Evolutionary conservation across 2,888 invertebrate species (phyloP).

Genomic region (Amphipoea lucens): DNA sequence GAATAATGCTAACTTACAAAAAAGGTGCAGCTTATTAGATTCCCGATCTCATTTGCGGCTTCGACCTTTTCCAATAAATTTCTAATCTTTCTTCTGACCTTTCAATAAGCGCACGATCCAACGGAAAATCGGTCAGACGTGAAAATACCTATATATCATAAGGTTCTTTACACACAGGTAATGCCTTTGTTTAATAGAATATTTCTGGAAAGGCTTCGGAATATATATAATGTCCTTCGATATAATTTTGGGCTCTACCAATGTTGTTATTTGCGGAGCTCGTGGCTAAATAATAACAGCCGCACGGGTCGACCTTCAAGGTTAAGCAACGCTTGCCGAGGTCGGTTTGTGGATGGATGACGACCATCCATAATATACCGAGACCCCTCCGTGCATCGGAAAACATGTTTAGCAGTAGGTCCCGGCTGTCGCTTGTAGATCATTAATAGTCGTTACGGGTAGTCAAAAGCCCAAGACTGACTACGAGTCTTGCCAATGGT

Average conservation of each 20-base stretch:
- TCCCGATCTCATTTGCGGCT: constrained; percentile 68
- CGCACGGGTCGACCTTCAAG: neutral
- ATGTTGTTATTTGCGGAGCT: neutral
- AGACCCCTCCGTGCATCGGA: neutral
- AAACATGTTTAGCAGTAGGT: neutral
- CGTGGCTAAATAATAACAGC: neutral
- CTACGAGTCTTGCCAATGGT: neutral
- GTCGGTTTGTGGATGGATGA: neutral
- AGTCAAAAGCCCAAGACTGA: neutral
- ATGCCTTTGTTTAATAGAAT: neutral
- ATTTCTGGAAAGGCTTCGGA: neutral
- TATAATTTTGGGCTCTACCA: neutral
- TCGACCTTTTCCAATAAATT: constrained; percentile 75
- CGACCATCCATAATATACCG: neutral
- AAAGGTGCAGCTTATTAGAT: constrained; percentile 70
- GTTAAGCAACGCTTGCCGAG: neutral
- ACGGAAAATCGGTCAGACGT: constrained; percentile 67
- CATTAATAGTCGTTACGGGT: neutral
- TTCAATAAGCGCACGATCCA: constrained; percentile 68
- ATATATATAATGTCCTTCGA: neutral
- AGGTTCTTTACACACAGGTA: constrained; percentile 33
- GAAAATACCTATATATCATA: constrained; percentile 49
- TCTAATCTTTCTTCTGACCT: constrained; percentile 72
- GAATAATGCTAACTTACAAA: constrained; percentile 13
- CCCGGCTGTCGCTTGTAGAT: neutral